Conservation (phyloP, 2,113 vertebrate genomes). For the Tragelaphus buxtoni region DNA sequence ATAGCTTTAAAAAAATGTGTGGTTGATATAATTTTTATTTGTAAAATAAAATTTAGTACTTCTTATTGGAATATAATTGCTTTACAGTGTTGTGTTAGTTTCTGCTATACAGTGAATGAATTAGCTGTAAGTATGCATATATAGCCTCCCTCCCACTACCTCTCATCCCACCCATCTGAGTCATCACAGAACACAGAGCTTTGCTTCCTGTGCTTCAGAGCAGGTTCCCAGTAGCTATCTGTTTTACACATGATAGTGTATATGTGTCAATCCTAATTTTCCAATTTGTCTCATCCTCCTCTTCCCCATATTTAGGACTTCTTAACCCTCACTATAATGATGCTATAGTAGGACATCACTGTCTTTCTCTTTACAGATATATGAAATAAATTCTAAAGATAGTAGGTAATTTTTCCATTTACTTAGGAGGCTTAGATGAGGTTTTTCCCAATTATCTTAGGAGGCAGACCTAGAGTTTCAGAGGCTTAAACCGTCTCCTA, state of each 20-base stretch:
- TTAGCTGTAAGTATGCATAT: neutral
- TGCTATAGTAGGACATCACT: neutral
- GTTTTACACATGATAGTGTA: neutral
- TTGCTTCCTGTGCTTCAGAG: neutral
- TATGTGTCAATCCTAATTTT: neutral
- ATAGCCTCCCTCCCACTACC: neutral
- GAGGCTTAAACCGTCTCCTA: neutral
- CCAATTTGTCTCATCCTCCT: neutral
- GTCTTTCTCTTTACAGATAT: neutral
- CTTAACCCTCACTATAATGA: neutral
- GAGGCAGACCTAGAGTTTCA: neutral
- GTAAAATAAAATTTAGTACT: neutral
- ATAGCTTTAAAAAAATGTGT: neutral
- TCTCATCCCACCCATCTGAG: neutral
- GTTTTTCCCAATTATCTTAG: neutral
- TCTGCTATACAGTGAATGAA: neutral
- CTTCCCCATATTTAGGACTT: neutral
- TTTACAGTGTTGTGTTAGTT: neutral
- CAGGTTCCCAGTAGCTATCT: neutral
- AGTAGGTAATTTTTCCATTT: neutral
- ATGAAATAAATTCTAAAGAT: neutral
- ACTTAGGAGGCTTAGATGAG: neutral
- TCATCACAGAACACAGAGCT: neutral
- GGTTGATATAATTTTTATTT: neutral
- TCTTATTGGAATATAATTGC: neutral